Evolutionary conservation across 2,888 invertebrate species (phyloP), one percentile per base, ranked within the genome.

Genomic region (Metallyticus violacea): DNA sequence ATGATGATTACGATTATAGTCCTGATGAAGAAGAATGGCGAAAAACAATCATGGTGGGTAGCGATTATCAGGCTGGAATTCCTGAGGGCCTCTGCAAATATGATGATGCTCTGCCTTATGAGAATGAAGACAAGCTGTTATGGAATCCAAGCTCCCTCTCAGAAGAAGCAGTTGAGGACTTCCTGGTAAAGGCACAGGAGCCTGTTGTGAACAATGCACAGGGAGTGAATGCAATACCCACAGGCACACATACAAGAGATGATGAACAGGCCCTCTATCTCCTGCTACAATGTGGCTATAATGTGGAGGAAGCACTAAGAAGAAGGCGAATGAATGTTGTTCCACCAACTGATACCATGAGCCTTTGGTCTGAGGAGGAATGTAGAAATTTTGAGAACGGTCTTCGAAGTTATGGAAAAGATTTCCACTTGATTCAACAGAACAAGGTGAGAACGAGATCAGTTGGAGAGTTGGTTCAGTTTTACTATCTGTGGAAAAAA

Each of bases 381-480:
- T 98, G 98, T 92, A 94, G 97, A 86, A 97, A 98, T 91, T 99
- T 99, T 92, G 99, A 99, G 93, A 96, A 97, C 90, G 99, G 99
- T 77, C 94, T 99, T 7, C 95, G 98, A 90, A 95, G 95, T 87
- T 98, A 97, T 90, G 99, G 99, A 40, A 99, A 99, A 93, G 98
- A 99, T 92, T 99, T 99, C 91, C 97, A 97, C 91, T 93, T 96
- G 89, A 99, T 99, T 90, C 97, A 98, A 90, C 97, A 97, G 91
- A 96, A 97, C 91, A 98, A 98, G 94, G 98, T 95, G 90, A 94
- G 97, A 90, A 98, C 99, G 87, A 94, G 99, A 89, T 97, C 98
- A 7, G 98, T 99, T 79, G 98, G 99, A 62, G 99, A 99, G 92
- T 93, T 99, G 88, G 98, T 99, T 22, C 98, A 99, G 91, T 99